Evolutionary conservation across 2,113 vertebrate genomes (phyloP), one percentile per base, ranked within the genome.

Genomic region (Vireo altiloquus): DNA sequence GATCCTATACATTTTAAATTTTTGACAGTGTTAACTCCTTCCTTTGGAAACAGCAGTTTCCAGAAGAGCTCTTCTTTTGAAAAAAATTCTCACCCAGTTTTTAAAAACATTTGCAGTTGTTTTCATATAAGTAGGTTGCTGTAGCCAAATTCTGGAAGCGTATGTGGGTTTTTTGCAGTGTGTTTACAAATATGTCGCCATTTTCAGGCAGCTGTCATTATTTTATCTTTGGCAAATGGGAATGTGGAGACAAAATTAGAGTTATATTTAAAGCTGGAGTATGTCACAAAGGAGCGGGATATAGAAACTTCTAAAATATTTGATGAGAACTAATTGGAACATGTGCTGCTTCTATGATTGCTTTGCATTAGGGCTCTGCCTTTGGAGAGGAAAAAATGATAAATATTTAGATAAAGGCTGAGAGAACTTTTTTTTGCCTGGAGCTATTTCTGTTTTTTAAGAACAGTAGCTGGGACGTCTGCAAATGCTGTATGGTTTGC

Each of bases 401-500:
- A 44, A 20, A 53, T 35, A 15, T 50, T 88, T 46, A 54, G 64
- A 72, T 42, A 33, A 72, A 77, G 59, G 12, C 47, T 66, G 19
- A 61, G 56, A 77, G 53, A 61, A 37, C 18, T 40, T 69, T 63
- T 63, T 65, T 15, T 24, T 94, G 17, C 60, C 54, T 5, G 21
- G 61, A 86, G 84, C 40, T 91, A 11, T 60, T 92, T 95, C 47
- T 78, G 3, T 3, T 63, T 95, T 82, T 94, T 80, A 87, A 90
- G 89, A 92, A 59, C 37, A 8, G n/a, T 63, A 84, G 89, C 74
- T 76, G 68, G 27, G 44, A 74, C 22, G 13, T 80, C 80, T 92
- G 70, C 33, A 97, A 94, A 88, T 72, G 21, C 57, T 86, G 15
- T 60, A 87, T 84, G 92, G 72, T 92, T 97, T 91, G 71, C 93